Conservation (phyloP, 2,113 vertebrate genomes). For the Bombycilla garrulus region DNA sequence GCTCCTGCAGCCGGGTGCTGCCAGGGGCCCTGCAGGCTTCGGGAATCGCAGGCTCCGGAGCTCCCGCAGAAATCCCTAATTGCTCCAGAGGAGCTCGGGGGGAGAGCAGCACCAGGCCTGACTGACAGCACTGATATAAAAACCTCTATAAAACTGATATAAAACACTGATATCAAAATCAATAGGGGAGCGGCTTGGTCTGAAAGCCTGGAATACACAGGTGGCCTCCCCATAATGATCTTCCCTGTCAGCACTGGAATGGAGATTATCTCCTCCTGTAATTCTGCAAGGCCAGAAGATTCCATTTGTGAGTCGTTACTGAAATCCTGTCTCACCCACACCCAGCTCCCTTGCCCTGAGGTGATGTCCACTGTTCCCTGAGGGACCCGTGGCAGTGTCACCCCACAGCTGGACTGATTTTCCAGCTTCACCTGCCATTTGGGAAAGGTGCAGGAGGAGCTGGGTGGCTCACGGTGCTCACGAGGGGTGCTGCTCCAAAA, state of each 20-base stretch:
- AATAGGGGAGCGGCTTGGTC: not conserved
- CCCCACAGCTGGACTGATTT: not conserved
- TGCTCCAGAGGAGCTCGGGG: not conserved
- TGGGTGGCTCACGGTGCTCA: not conserved
- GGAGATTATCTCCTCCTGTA: not conserved
- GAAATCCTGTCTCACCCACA: not conserved
- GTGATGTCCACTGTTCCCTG: not conserved
- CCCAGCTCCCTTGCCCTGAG: not conserved
- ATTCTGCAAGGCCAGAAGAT: not conserved
- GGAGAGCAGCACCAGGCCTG: not conserved
- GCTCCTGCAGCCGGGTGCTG: not conserved
- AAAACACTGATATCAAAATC: not conserved
- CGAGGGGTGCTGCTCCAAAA: not conserved
- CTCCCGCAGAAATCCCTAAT: not conserved
- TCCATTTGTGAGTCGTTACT: not conserved
- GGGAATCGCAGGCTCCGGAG: not conserved
- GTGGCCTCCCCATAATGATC: conserved; percentile 21
- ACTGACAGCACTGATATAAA: not conserved
- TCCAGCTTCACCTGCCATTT: not conserved
- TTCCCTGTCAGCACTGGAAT: not conserved
- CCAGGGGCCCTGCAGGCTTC: not conserved
- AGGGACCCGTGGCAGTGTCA: not conserved
- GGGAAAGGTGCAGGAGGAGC: not conserved
- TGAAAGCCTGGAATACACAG: conserved; percentile 34
- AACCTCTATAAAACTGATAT: not conserved